Evolutionary conservation across 2,888 invertebrate genomes (phyloP).

Genomic region (Hedychridium roseum): DNA sequence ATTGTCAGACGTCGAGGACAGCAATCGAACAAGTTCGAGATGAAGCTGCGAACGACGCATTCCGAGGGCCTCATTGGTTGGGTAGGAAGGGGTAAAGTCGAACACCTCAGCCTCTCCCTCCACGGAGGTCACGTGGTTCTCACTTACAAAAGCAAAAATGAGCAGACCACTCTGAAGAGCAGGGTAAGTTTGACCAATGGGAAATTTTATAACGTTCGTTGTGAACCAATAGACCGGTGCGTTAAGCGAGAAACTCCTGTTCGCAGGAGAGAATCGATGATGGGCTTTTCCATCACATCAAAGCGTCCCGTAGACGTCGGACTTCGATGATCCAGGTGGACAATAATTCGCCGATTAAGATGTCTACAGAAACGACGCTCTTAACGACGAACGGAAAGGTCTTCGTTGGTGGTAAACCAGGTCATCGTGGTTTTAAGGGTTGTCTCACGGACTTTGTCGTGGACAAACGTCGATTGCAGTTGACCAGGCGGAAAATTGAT

Average conservation of each 20-base stretch:
- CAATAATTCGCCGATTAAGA: slow-evolving; percentile 47
- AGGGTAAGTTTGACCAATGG: no score
- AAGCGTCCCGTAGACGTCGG: slow-evolving; percentile 52
- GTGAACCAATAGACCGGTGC: no score
- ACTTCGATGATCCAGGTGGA: slow-evolving; percentile 57
- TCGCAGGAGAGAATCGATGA: slow-evolving; percentile 57
- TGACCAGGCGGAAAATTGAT: slow-evolving; percentile 57
- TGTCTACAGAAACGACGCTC: slow-evolving; percentile 48
- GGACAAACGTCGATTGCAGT: slow-evolving; percentile 55
- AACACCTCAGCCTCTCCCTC: slow-evolving; percentile 54
- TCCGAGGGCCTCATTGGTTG: slow-evolving; percentile 59
- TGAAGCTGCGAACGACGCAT: slow-evolving; percentile 56
- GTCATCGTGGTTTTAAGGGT: slow-evolving; percentile 56
- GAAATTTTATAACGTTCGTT: no score
- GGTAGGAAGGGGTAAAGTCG: slow-evolving; percentile 58
- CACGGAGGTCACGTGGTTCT: slow-evolving; percentile 58
- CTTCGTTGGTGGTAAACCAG: slow-evolving; percentile 59
- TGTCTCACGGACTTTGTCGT: slow-evolving; percentile 59
- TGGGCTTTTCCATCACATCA: slow-evolving; percentile 57
- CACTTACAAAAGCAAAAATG: slow-evolving; percentile 54
- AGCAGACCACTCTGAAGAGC: slow-evolving; percentile 55
- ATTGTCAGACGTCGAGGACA: slow-evolving; percentile 53
- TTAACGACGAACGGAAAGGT: slow-evolving; percentile 59
- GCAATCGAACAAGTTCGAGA: slow-evolving; percentile 60
- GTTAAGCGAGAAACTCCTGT: not conserved